These are phyloP conservation scores for Callaeas wilsoni DNA, from an alignment of 2,113 vertebrate genomes.

Conservation along the genomic window DNA sequence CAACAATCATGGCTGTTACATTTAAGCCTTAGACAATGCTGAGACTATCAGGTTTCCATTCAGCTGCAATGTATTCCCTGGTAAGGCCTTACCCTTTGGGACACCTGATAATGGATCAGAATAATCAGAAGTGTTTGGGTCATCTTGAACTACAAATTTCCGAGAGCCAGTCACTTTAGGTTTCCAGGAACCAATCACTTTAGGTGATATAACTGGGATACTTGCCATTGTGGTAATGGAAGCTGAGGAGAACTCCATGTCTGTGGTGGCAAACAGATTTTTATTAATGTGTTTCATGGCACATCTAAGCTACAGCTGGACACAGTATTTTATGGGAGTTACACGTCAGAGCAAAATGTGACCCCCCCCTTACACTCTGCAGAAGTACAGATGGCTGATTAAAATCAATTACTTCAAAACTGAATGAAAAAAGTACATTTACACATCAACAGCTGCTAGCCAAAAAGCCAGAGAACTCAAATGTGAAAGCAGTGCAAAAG, in stretches of 20 bases:
- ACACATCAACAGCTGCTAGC: conserved; percentile 10
- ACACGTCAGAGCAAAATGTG: background rate
- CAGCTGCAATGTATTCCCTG: conserved; percentile 81
- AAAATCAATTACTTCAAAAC: conserved; percentile 28
- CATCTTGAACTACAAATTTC: conserved; percentile 94
- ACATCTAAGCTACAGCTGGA: conserved; percentile 53
- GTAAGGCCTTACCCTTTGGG: conserved; percentile 96
- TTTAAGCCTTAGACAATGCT: conserved; percentile 4
- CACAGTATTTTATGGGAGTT: conserved; percentile 32
- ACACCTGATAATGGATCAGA: conserved; percentile 94
- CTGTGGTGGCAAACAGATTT: conserved; percentile 99
- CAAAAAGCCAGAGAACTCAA: conserved; percentile 13
- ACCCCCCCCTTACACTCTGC: background rate
- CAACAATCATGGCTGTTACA: background rate
- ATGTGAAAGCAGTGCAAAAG: conserved; percentile 9
- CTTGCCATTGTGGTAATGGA: conserved; percentile 91
- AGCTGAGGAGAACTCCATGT: conserved; percentile 92
- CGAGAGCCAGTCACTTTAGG: conserved; percentile 96
- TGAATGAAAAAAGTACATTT: conserved; percentile 6
- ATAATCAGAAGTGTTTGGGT: conserved; percentile 93
- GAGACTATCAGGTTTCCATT: conserved; percentile 81
- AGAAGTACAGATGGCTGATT: background rate
- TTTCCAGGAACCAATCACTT: conserved; percentile 93
- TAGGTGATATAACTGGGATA: conserved; percentile 91
- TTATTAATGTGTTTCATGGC: conserved; percentile 72